These are phyloP conservation scores for Polia nebulosa DNA, from an alignment of 2,888 invertebrate genomes.

Conservation along the genomic window DNA sequence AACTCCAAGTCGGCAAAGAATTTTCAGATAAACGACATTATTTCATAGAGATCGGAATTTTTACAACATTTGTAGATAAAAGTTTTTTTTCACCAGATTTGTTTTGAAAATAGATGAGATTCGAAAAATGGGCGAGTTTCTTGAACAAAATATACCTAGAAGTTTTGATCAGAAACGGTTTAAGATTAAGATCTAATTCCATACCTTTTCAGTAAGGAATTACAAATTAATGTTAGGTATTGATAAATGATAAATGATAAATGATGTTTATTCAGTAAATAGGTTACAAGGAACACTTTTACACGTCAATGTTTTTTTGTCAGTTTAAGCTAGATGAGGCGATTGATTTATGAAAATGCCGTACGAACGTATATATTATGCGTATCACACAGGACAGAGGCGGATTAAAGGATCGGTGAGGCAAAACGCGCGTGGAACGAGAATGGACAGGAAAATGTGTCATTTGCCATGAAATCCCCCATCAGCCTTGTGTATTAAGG, in stretches of 20 bases:
- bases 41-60: conserved; percentile 45
- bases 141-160: not conserved
- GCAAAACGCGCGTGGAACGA: conserved; percentile 46
- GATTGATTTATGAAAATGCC: conserved; percentile 25
- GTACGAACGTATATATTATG: conserved; percentile 15
- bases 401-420: conserved; percentile 48
- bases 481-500: conserved; percentile 54
- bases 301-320: too few species aligned
- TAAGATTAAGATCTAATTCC: not conserved
- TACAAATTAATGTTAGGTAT: not conserved
- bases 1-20: conserved; percentile 45
- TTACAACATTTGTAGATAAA: conserved; percentile 25
- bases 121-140: not conserved
- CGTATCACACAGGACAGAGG: conserved; percentile 42
- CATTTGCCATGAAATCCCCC: conserved; percentile 54
- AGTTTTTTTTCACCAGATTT: conserved; percentile 19
- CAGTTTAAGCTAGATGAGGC: too few species aligned
- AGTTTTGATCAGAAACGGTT: conserved; percentile 4
- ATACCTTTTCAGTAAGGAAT: not conserved
- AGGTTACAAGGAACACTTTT: too few species aligned
- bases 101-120: conserved; percentile 14
- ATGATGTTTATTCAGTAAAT: too few species aligned
- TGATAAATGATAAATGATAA: too few species aligned
- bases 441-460: conserved; percentile 57
- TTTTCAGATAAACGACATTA: conserved; percentile 50